Evolutionary conservation across 2,113 vertebrate species (phyloP), one percentile per base, ranked within the genome.

Genomic region (western clawed frog (Xenopus tropicalis)): DNA sequence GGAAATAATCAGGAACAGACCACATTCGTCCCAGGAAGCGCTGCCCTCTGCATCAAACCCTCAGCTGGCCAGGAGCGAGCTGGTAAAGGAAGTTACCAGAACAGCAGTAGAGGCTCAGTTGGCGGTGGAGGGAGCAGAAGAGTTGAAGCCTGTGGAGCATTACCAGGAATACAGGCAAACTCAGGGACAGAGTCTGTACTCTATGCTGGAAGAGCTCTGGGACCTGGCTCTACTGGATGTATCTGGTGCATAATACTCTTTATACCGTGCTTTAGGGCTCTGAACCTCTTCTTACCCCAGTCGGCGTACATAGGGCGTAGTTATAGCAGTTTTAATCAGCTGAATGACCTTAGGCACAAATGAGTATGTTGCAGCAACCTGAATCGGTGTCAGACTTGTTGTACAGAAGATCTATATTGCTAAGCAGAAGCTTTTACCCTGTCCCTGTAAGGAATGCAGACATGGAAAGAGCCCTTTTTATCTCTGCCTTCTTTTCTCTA

Each of bases 151-250:
- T n/a, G 88, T 88, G 77, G 86, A 82, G 66, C 92, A 94, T 20
- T 90, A 90, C 25, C 76, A 20, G 23, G 83, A 96, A 79, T 99
- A 93, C 80, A 79, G 88, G 62, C 97, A 99, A 80, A 98, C 90
- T 42, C 90, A 86, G 74, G 87, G 84, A 0, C 84, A 80, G 0
- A 98, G 93, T 61, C 87, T 98, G 0, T 98, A 99, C 82, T 85
- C 84, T 0, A 71, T 98, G 17, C 86, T 99, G 77, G 94, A 98
- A 84, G 94, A 99, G 82, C 90, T 98, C n/a, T 82, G 88, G 44
- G 95, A 98, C 73, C 82, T 95, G 59, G 94, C 96, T 0, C 86
- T 99, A 13, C 66, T 89, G 3, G 93, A 94, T 20, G 83, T 91
- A 16, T 84, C 57, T 25, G 72, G n/a, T n/a, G 56, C 43, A 13